Conservation (phyloP, 2,113 vertebrate genomes). For the Coptodon rendalli region DNA sequence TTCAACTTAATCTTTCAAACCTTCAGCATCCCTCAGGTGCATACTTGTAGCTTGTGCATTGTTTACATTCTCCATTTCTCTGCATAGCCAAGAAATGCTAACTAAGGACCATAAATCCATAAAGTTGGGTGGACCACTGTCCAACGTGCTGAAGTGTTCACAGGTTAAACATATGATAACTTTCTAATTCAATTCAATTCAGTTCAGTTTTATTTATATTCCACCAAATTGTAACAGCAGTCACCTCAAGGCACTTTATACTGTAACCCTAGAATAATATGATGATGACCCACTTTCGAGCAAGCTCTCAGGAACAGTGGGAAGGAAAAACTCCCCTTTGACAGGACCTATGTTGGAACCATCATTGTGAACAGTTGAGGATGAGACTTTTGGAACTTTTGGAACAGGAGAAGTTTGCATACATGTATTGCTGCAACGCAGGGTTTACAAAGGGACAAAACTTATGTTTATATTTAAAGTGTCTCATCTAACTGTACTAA, state of each 20-base stretch:
- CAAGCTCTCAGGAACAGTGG: accelerated
- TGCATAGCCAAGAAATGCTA: background rate
- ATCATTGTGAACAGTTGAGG: background rate
- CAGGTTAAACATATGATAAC: background rate
- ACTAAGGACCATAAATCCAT: background rate
- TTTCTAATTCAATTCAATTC: background rate
- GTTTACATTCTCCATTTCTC: background rate
- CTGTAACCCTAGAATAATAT: background rate
- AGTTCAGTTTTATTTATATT: background rate
- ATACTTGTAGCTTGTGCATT: background rate
- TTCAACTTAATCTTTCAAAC: background rate
- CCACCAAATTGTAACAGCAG: background rate
- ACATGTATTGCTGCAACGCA: background rate
- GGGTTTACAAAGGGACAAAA: background rate
- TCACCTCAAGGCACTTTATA: background rate
- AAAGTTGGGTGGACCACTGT: background rate
- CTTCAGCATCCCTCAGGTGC: background rate
- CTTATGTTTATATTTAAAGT: background rate
- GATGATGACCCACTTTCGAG: background rate
- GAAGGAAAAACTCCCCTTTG: background rate
- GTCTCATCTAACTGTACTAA: background rate
- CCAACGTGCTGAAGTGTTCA: background rate
- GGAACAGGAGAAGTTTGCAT: background rate
- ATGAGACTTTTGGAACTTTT: background rate
- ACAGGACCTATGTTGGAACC: background rate